phyloP scores from a whole-genome alignment of 53 echinoderm and acorn worm genomes.

The Luidia sarsii region DNA sequence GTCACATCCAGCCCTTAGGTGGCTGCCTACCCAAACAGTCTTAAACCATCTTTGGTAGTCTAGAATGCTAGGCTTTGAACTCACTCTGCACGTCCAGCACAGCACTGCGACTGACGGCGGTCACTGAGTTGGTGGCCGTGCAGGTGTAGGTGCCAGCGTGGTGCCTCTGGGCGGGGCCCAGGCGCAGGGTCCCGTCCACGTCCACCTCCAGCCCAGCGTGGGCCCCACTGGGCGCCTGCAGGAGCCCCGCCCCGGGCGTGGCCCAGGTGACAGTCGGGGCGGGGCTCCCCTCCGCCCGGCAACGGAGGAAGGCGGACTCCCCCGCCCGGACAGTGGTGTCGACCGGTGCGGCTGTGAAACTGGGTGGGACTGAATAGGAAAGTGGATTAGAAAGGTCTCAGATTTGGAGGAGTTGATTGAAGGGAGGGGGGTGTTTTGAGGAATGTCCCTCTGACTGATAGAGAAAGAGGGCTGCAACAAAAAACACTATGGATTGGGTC shows the following conservation, averaged over 20 bases:
- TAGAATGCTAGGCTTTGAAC: no score
- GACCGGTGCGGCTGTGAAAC: constrained; percentile 56
- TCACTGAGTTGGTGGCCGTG: constrained; percentile 76
- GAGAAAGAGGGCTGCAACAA: no score
- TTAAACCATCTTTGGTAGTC: no score
- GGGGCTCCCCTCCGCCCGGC: constrained; percentile 73
- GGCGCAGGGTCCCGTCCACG: constrained; percentile 65
- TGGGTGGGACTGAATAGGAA: constrained; percentile 81
- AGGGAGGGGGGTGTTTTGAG: no score
- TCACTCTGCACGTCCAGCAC: constrained; percentile 76
- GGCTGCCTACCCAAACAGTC: no score
- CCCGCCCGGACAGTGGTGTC: constrained; percentile 63
- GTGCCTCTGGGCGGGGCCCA: constrained; percentile 44
- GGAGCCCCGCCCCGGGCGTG: constrained; percentile 66
- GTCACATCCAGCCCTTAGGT: no score
- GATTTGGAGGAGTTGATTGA: no score
- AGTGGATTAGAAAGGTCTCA: no score
- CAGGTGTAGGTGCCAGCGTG: constrained; percentile 81
- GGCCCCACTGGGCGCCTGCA: constrained; percentile 66
- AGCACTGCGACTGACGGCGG: constrained; percentile 31
- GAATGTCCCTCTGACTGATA: no score
- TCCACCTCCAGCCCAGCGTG: constrained; percentile 67
- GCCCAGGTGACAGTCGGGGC: constrained; percentile 84
- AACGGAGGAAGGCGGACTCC: constrained; percentile 58
- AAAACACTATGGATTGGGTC: no score